A percentile compares a stretch with the other conserved stretches of the same genome.
Conservation (phyloP, 2,797 vertebrate genomes). For the Smutsia gigantea region DNA sequence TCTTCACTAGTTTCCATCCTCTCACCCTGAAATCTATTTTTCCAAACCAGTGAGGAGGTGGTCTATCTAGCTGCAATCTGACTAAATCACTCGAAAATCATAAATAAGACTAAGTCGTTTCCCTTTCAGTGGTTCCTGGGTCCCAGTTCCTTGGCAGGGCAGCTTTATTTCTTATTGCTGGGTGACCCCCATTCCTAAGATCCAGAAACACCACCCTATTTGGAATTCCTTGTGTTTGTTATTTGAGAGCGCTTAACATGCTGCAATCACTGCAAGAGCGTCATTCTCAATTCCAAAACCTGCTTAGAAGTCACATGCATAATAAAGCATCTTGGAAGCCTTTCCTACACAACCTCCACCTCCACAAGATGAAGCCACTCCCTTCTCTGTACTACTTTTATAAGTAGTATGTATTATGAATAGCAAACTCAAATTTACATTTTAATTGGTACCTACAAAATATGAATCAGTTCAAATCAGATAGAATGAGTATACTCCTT, state of each 20-base stretch:
- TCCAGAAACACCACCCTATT: background rate
- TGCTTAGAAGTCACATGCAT: background rate
- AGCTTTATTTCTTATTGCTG: background rate
- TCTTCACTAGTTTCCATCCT: no score
- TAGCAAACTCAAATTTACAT: background rate
- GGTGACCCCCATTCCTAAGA: background rate
- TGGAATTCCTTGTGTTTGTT: background rate
- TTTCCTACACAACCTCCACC: background rate
- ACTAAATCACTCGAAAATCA: no score
- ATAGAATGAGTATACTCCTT: background rate
- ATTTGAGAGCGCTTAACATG: background rate
- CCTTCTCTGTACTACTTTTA: background rate
- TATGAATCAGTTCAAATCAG: constrained; percentile 14
- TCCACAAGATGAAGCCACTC: background rate
- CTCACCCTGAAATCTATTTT: no score
- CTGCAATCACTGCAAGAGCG: background rate
- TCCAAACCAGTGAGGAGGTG: no score
- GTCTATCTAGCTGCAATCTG: no score
- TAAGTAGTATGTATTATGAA: background rate
- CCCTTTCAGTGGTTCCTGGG: background rate
- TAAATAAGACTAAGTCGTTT: no score
- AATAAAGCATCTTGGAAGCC: background rate
- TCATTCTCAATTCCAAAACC: background rate
- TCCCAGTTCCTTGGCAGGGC: background rate
- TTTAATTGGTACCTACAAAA: background rate